phyloP scores from a whole-genome alignment of 2,888 invertebrate species.

The Podabrus alpinus region DNA sequence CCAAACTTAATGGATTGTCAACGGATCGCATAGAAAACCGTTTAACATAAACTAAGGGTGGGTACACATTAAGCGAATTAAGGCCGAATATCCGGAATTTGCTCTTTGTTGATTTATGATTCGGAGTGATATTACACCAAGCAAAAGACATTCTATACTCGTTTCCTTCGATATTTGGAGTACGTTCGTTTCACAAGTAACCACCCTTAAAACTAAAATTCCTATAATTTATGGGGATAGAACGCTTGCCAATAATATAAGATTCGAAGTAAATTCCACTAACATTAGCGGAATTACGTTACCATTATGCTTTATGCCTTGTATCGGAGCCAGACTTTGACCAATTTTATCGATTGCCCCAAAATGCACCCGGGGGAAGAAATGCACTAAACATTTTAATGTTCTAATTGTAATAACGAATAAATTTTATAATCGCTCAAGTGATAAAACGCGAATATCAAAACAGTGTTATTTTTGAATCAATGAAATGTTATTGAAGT shows the following conservation, averaged over 20 bases:
- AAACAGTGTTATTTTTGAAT: no score
- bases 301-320: no score
- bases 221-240: no score
- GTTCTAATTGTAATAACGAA: neutral
- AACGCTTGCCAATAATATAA: no score
- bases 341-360: neutral
- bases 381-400: neutral
- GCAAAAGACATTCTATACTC: neutral
- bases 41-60: neutral
- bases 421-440: neutral
- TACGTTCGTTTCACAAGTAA: no score
- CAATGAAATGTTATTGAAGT: no score
- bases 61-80: neutral
- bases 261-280: neutral
- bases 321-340: no score
- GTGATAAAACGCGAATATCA: no score
- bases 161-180: no score
- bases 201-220: no score
- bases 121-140: neutral
- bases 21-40: neutral
- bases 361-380: neutral
- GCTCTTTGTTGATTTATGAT: neutral
- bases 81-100: neutral
- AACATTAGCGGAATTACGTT: neutral
- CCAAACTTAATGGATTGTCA: neutral